A percentile compares a stretch with the other conserved stretches of the same genome.
phyloP scores from a whole-genome alignment of 2,888 invertebrate species.

The Synergus japonicus region DNA sequence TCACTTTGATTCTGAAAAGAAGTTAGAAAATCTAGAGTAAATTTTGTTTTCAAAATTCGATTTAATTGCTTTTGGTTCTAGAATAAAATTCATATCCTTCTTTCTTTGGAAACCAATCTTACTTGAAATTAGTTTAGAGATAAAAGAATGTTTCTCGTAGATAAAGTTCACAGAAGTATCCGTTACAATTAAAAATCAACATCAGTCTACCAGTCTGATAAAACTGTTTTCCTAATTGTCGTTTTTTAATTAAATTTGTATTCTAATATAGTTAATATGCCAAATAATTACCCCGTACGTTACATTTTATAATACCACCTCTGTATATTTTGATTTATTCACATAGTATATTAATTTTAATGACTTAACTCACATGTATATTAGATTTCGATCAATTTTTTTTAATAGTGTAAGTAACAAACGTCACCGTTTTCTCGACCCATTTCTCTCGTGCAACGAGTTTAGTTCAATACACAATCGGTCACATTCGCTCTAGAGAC shows the following conservation, averaged over 20 bases:
- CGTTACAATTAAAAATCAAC: slow-evolving; percentile 5
- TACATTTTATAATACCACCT: too few relatives aligned
- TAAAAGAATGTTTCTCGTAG: background rate
- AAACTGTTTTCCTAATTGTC: too few relatives aligned
- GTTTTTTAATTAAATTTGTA: background rate
- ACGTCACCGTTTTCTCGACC: slow-evolving; percentile 27
- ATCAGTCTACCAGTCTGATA: background rate
- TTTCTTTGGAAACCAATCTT: background rate
- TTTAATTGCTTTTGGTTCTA: background rate
- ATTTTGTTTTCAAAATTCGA: background rate
- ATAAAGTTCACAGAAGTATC: slow-evolving; percentile 5
- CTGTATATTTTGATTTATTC: too few relatives aligned
- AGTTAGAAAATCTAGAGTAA: background rate
- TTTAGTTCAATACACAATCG: slow-evolving; percentile 9
- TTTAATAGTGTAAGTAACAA: background rate
- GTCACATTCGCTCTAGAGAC: background rate
- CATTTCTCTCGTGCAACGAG: background rate
- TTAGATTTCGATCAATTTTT: too few relatives aligned
- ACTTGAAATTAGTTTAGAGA: background rate
- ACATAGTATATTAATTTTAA: too few relatives aligned
- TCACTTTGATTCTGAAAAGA: background rate
- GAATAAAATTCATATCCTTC: background rate
- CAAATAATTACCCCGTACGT: too few relatives aligned
- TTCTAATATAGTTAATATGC: too few relatives aligned
- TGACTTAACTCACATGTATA: too few relatives aligned